Evolutionary conservation across 2,113 vertebrate genomes (phyloP).

Genomic region (Hydrochoerus hydrochaeris): DNA sequence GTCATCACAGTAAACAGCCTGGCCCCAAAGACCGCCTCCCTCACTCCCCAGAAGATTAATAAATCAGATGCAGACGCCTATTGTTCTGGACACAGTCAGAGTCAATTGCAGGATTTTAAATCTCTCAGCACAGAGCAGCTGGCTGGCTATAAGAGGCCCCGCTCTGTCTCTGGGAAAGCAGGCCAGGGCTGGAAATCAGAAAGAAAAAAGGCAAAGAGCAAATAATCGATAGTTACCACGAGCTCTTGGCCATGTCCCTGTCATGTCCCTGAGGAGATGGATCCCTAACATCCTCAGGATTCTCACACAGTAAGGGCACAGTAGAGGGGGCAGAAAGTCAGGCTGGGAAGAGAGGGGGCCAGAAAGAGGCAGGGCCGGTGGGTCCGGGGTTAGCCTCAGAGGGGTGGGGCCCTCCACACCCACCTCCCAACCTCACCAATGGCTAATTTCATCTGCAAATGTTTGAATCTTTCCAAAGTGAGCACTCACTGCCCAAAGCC

Average conservation of each 20-base stretch:
- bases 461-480: constrained; percentile 67
- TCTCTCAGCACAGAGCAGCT: constrained; percentile 83
- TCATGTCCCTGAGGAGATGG: neutral
- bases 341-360: neutral
- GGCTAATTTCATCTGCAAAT: constrained; percentile 77
- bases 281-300: neutral
- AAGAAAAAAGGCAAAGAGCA: constrained; percentile 40
- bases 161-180: constrained; percentile 81
- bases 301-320: neutral
- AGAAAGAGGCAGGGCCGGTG: neutral
- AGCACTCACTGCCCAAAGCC: constrained; percentile 64
- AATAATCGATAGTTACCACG: constrained; percentile 71
- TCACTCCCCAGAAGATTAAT: constrained; percentile 78
- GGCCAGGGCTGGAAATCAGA: constrained; percentile 64
- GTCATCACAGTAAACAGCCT: constrained; percentile 72
- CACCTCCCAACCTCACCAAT: constrained; percentile 62
- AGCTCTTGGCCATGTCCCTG: constrained; percentile 44
- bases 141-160: constrained; percentile 80
- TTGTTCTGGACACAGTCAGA: constrained; percentile 80
- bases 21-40: constrained; percentile 55
- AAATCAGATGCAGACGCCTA: constrained; percentile 81
- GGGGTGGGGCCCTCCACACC: constrained; percentile 49
- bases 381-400: constrained; percentile 18
- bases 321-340: neutral
- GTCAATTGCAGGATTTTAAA: constrained; percentile 83